Percentiles rank a stretch among this genome's conserved stretches.
phyloP scores from a whole-genome alignment of 2,797 vertebrate species.

The Potorous gilbertii region DNA sequence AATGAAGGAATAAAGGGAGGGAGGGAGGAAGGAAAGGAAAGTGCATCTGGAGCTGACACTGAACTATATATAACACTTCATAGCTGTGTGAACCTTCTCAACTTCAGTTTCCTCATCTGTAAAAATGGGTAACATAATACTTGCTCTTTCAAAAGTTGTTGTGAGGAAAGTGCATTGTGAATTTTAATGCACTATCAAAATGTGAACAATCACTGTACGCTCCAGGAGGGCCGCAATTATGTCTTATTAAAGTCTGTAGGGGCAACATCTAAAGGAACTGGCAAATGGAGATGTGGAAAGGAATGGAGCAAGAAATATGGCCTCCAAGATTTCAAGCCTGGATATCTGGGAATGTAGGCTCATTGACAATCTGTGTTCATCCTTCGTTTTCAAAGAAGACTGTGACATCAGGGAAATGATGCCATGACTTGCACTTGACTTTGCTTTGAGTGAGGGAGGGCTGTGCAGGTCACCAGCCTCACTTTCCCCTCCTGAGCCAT shows the following conservation, averaged over 20 bases:
- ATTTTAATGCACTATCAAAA: background rate
- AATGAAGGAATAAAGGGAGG: too few species aligned
- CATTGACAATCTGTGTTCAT: too few species aligned
- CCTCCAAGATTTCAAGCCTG: background rate
- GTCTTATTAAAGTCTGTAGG: background rate
- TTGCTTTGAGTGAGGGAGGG: too few species aligned
- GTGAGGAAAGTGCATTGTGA: background rate
- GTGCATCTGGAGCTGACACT: too few species aligned
- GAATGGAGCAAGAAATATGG: background rate
- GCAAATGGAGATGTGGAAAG: background rate
- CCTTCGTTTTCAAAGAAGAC: too few species aligned
- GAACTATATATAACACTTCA: background rate
- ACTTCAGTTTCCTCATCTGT: background rate
- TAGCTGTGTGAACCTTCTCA: background rate
- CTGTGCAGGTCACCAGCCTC: too few species aligned
- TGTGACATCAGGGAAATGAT: too few species aligned
- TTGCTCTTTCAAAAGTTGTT: background rate
- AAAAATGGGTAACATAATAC: background rate
- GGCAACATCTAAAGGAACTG: background rate
- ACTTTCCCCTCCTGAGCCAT: too few species aligned
- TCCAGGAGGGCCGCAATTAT: background rate
- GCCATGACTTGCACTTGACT: too few species aligned
- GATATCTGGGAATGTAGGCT: too few species aligned
- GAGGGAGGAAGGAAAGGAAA: too few species aligned
- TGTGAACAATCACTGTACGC: background rate